Percentiles rank a stretch among this genome's conserved stretches.
Evolutionary conservation across 2,113 vertebrate species (phyloP).

Genomic region (Cryptoleucopteryx plumbea): DNA sequence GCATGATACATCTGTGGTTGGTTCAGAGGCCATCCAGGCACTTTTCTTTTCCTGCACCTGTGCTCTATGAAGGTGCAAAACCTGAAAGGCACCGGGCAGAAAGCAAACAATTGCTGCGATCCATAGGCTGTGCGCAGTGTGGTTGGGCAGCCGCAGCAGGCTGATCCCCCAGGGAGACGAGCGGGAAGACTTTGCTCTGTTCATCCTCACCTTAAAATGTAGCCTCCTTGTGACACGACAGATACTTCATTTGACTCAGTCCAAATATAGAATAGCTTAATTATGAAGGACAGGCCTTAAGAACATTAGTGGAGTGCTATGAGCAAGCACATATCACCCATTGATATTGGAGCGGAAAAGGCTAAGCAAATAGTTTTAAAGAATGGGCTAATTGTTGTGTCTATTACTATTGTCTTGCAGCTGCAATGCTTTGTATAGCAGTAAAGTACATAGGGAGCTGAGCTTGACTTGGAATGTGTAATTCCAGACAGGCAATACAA

Average conservation of each 20-base stretch:
- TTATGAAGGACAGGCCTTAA: background rate
- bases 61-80: background rate
- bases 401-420: slow-evolving; percentile 37
- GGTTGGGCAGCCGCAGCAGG: accelerated
- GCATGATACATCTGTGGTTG: background rate
- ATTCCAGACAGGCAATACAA: slow-evolving; percentile 19
- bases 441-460: background rate
- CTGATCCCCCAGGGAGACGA: background rate
- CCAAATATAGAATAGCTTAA: background rate
- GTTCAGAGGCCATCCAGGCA: background rate
- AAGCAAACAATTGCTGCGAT: accelerated
- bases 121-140: accelerated
- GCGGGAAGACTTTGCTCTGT: background rate
- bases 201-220: background rate
- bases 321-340: background rate
- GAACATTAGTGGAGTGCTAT: background rate
- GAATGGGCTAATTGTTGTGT: slow-evolving; percentile 37
- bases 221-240: background rate
- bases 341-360: background rate
- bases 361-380: background rate
- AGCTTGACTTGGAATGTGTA: background rate
- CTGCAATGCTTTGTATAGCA: slow-evolving; percentile 12
- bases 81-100: background rate
- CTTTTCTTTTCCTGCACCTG: background rate
- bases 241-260: background rate